Evolutionary conservation across 1,140 invertebrate species (phyloP), one percentile per base, ranked within the genome.

Genomic region (Pristionchus pacificus): DNA sequence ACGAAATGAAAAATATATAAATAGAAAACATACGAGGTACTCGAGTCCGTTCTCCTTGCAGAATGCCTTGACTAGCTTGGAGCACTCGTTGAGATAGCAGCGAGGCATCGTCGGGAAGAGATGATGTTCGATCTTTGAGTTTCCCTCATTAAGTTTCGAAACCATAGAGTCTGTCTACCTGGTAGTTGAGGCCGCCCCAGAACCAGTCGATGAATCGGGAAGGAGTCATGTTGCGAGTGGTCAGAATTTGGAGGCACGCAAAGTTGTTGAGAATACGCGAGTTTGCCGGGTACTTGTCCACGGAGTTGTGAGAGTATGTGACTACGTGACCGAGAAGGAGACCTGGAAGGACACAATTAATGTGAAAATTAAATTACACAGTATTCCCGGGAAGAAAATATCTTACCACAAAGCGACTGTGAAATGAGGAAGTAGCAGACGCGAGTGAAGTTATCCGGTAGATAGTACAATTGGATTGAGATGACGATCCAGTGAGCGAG

Each of bases 151-250:
- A 28, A 29, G 38, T 19, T 29, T 74, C n/a, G n/a, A n/a, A n/a
- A 61, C 30, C 70, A 68, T 60, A 65, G 60, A 57, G 70, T 57
- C 65, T 77, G 71, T 33, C 62, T 60, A 83, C 75, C 72, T 81
- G 79, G 66, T 84, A 85, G 66, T 84, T 84, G 15, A 84, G 68
- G 31, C 83, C 83, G 28, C 83, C 83, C 78, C 81, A 84, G 27
- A 85, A 77, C 81, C 84, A 85, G 60, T 84, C 83, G 62, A 83
- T 72, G 57, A 80, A 82, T 28, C 72, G 67, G 31, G 75, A 79
- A 10, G 81, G 76, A 60, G 74, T 74, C 82, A 83, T 84, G 67
- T 84, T 83, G 14, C 83, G 60, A n/a, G 81, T 83, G 25, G 83
- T 84, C 10, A 83, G 57, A 65, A 83, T 78, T 63, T 84, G 81